Conservation (phyloP, 2,113 vertebrate species). For the Bos javanicus region DNA sequence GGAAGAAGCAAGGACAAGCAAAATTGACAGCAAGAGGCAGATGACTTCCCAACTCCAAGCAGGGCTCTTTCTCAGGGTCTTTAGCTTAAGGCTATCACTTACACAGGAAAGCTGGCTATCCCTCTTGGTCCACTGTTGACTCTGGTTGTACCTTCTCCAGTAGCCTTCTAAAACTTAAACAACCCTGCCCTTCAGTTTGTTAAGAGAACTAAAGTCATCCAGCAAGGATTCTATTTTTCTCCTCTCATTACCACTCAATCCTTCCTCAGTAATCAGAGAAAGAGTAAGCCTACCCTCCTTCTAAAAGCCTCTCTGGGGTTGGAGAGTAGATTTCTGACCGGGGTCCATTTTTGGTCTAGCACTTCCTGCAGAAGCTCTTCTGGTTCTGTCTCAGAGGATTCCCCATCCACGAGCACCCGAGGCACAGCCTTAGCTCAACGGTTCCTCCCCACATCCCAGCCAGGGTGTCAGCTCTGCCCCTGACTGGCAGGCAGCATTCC, state of each 20-base stretch:
- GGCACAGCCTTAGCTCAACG: neutral
- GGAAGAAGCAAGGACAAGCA: neutral
- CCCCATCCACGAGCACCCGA: accelerated
- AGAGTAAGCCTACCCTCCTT: neutral
- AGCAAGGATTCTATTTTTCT: neutral
- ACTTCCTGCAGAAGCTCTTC: neutral
- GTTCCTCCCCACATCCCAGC: too few relatives aligned
- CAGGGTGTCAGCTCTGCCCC: neutral
- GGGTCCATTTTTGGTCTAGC: neutral
- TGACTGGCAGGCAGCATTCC: too few relatives aligned
- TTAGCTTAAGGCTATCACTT: neutral
- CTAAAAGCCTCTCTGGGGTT: neutral
- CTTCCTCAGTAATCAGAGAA: neutral
- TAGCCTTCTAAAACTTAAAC: neutral
- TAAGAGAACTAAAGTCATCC: neutral
- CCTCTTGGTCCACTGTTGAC: neutral
- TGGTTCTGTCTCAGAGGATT: neutral
- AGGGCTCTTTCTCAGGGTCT: neutral
- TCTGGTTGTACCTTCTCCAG: neutral
- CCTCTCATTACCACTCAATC: neutral
- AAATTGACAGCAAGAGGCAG: neutral
- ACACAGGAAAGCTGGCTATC: neutral
- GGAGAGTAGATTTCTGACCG: neutral
- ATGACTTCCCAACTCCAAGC: neutral
- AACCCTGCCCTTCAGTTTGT: neutral